Conservation (phyloP, 2,888 invertebrate genomes). For the Synergus laeviventris region DNA sequence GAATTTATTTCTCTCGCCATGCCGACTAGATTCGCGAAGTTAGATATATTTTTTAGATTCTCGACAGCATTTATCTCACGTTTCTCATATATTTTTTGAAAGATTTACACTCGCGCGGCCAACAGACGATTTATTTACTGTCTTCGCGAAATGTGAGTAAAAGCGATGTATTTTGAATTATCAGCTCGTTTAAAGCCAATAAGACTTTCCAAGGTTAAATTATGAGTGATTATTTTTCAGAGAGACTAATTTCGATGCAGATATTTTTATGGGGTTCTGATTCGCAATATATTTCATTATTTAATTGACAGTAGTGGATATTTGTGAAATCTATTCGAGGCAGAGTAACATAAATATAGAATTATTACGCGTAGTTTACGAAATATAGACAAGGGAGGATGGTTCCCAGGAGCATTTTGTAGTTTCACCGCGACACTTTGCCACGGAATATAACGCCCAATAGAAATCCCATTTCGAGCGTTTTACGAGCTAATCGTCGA, state of each 20-base stretch:
- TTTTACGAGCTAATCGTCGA: slow-evolving; percentile 42
- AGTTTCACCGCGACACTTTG: slow-evolving; percentile 18
- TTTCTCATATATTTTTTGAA: slow-evolving; percentile 15
- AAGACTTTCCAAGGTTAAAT: too few relatives aligned
- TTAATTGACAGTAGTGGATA: neutral
- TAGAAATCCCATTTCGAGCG: slow-evolving; percentile 16
- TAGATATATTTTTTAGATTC: slow-evolving; percentile 21
- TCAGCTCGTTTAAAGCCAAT: too few relatives aligned
- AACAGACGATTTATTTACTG: neutral
- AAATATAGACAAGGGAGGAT: neutral
- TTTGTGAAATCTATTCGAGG: neutral
- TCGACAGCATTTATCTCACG: slow-evolving; percentile 29
- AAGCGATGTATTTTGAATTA: neutral
- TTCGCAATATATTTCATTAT: too few relatives aligned
- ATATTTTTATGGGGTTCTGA: too few relatives aligned
- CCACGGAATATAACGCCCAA: slow-evolving; percentile 17
- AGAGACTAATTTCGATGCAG: too few relatives aligned
- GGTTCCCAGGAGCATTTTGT: slow-evolving; percentile 4
- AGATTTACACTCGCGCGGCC: neutral
- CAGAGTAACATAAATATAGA: neutral
- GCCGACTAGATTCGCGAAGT: slow-evolving; percentile 41
- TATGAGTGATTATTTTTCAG: too few relatives aligned
- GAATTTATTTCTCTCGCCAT: slow-evolving; percentile 59
- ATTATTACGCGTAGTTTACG: neutral
- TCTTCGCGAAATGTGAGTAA: neutral